A percentile compares a stretch with the other conserved stretches of the same genome.
These are phyloP conservation scores for Prinia subflava DNA, from an alignment of 2,113 vertebrate species.

Conservation along the genomic window DNA sequence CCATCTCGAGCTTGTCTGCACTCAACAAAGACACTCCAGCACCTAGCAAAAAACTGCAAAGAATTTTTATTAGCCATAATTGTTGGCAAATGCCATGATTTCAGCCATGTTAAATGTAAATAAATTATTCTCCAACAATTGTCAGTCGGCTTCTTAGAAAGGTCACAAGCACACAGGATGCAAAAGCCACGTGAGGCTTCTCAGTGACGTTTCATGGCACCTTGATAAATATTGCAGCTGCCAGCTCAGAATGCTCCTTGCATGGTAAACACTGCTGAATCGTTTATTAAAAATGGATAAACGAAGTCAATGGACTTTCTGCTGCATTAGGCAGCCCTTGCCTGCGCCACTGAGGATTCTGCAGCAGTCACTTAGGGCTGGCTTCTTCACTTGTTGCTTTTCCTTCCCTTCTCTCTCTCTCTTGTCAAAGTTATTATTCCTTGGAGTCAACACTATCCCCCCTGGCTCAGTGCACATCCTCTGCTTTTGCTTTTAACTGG, in stretches of 20 bases:
- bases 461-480: background rate
- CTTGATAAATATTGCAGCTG: background rate
- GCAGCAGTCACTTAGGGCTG: background rate
- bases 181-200: background rate
- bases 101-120: background rate
- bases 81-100: background rate
- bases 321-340: background rate
- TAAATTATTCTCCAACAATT: background rate
- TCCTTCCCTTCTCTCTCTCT: background rate
- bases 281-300: background rate
- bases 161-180: background rate
- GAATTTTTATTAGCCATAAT: background rate
- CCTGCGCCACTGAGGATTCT: background rate
- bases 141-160: background rate
- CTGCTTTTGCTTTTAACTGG: background rate
- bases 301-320: background rate
- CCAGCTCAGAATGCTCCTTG: background rate
- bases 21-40: background rate
- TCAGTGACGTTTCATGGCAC: background rate
- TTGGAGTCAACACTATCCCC: background rate
- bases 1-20: background rate
- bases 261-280: background rate
- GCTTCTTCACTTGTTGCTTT: background rate
- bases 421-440: background rate
- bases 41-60: background rate